Evolutionary conservation across 2,888 invertebrate species (phyloP), one percentile per base, ranked within the genome.

Genomic region (Lissonota sp.): DNA sequence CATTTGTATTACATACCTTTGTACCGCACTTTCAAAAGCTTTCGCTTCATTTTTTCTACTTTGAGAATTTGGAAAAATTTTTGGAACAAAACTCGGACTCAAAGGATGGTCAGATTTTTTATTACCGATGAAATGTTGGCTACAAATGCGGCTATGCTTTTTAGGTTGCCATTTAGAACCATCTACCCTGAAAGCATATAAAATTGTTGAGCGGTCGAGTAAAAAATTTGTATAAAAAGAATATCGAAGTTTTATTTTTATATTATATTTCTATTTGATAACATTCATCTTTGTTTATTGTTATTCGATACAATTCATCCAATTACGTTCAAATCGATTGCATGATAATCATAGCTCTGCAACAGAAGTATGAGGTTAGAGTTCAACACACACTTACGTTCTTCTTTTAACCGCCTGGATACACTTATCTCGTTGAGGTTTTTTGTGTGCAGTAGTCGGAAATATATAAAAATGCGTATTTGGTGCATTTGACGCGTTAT

Each of bases 51-150:
- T 8, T 42, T 37, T 63, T 16, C 16, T 26, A 53, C 10, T 8
- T 10, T 26, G 42, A 42, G 16, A 40, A 53, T 42, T 55, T 42
- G 77, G 70, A 37, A 77, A 77, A 12, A 77, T 71, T 12, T 40
- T 71, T 16, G 77, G 71, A 40, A 63, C 63, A 44, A 63, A 77
- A 16, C 77, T 71, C 7, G 64, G 57, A 64, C 58, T 70, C 10
- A 57, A 53, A 4, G 77, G 77, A 64, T 77, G 46, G 16, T 77
- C 64, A 5, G 64, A 70, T 46, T 77, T 77, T 37, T 77, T 55
- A 64, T 71, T 64, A 26, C 77, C 71, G n/a, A 77, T 55, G 51
- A 77, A 77, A 58, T 77, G 70, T 12, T 70, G 49, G 51, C 71
- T 77, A 37, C 70, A 77, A 42, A 77, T 77, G 5, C 75, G 62